Evolutionary conservation across 2,888 invertebrate genomes (phyloP).

Genomic region (Melipona bicolor): DNA sequence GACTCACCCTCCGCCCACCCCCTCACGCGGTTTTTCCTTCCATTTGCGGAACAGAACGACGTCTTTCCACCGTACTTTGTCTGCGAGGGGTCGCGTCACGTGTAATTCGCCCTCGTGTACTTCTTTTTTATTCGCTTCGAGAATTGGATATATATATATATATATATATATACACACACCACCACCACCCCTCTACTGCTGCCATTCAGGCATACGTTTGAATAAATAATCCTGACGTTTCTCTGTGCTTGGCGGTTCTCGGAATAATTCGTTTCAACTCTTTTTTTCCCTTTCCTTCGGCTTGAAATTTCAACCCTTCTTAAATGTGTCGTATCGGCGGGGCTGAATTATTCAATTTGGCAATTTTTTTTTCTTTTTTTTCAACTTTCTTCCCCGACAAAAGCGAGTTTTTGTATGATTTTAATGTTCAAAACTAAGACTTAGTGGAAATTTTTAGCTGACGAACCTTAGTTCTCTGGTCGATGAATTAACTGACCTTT

Average conservation of each 20-base stretch:
- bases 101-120: conserved; percentile 16
- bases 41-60: conserved; percentile 32
- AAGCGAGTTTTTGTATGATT: no score
- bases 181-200: not conserved
- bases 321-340: no score
- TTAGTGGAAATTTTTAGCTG: no score
- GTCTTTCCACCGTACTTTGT: conserved; percentile 30
- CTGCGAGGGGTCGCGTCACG: conserved; percentile 29
- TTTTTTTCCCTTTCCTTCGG: not conserved
- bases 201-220: not conserved
- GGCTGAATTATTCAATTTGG: no score
- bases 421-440: no score
- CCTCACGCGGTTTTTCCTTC: conserved; percentile 4
- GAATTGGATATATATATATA: not conserved
- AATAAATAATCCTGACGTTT: not conserved
- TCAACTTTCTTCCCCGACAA: no score
- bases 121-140: not conserved
- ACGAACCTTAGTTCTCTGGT: no score
- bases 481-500: no score
- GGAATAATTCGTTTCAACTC: not conserved
- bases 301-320: not conserved
- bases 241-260: not conserved
- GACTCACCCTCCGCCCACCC: conserved; percentile 20
- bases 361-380: no score
- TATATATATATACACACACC: no score